Evolutionary conservation across 2,888 invertebrate genomes (phyloP), one percentile per base, ranked within the genome.

Genomic region (Lepidocyrtoides sp.): DNA sequence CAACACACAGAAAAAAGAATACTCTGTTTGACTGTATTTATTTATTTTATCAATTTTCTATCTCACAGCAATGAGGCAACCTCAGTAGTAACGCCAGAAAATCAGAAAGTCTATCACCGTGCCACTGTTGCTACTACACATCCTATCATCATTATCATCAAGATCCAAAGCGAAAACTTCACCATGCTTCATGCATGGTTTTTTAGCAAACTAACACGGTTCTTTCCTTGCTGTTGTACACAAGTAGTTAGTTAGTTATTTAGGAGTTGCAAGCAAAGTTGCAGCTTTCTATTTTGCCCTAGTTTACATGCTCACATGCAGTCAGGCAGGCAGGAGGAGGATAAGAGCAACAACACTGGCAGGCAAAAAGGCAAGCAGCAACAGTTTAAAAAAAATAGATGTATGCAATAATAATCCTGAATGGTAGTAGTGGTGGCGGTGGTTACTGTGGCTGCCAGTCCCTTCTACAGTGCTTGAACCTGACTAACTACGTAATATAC

Each of bases 201-300:
- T 72, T 84, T 81, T 41, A 41, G 57, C 32, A 57, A 91, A 69
- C 91, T 86, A 91, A 82, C 91, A 91, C 66, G 91, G 91, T 91
- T 91, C 60, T 91, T 83, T 66, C 48, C 83, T 83, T 48, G 83
- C 57, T 32, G 32, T 57, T 1, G 32, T 20, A 7, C 36, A 36
- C 36, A 36, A 60, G 12, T n/a, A 81, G 81, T 81, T 51, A 51
- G 36, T 75, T 10, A 8, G 26, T 48, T 51, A 51, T n/a, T 75
- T 10, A 8, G 26, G 23, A 32, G 77, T 77, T 77, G 44, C 75
- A 32, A 32, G 69, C 69, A 41, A 57, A 51, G 60, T 81, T 60
- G 86, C 44, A 92, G 91, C 92, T 92, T 92, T 92, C 92, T 92
- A 92, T 91, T 92, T 92, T 92, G 92, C 90, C 92, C 92, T 92